These are phyloP conservation scores for Trissonchulus sp. DNA, from an alignment of 2,888 invertebrate genomes.

Conservation along the genomic window DNA sequence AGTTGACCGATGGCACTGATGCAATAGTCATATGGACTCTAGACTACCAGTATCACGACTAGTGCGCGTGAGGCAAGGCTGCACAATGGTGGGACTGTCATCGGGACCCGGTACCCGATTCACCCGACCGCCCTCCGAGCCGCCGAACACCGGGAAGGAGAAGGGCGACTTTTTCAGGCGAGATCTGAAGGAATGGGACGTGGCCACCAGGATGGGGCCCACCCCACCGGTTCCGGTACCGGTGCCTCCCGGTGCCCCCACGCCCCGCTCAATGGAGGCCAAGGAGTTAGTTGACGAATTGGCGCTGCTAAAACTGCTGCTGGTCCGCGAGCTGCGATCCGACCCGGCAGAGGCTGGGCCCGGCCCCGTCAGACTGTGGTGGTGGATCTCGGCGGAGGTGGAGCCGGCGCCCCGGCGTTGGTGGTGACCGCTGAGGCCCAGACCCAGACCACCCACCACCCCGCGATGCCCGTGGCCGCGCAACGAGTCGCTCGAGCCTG, in stretches of 20 bases:
- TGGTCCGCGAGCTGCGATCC: not conserved
- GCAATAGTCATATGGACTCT: not conserved
- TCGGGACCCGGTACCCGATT: not conserved
- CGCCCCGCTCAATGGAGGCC: not conserved
- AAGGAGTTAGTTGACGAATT: not conserved
- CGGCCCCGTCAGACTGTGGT: not conserved
- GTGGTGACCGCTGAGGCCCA: too few species aligned
- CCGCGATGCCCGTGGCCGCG: too few species aligned
- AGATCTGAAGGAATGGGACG: not conserved
- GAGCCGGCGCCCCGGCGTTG: not conserved
- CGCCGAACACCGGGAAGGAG: not conserved
- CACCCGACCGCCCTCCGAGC: not conserved
- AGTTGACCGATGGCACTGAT: too few species aligned
- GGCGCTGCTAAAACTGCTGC: not conserved
- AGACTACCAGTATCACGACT: not conserved
- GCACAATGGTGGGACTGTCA: not conserved
- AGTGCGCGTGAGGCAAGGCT: not conserved
- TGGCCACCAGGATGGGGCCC: too few species aligned
- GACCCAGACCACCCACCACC: too few species aligned
- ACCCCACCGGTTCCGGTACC: too few species aligned
- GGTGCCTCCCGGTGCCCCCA: too few species aligned
- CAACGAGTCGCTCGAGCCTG: not conserved
- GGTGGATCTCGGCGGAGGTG: constrained; percentile 24
- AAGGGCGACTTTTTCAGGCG: not conserved
- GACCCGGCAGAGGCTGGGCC: not conserved